Evolutionary conservation across 2,113 vertebrate genomes (phyloP).

Genomic region (Nesogale talazaci): DNA sequence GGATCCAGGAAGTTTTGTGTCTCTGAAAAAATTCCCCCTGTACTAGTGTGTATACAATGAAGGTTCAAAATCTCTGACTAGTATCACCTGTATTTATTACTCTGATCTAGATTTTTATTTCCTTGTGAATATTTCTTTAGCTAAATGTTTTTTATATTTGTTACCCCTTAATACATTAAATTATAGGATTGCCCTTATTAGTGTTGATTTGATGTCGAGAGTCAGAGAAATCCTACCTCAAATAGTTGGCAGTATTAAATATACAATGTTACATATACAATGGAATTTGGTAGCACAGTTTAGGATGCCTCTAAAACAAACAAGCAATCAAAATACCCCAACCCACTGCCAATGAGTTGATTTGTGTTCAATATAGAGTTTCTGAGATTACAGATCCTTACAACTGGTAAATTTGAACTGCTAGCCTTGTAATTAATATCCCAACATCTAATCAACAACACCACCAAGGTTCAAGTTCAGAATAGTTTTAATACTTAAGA

Average conservation of each 20-base stretch:
- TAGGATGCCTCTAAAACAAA: too few relatives aligned
- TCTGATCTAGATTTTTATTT: slow-evolving; percentile 34
- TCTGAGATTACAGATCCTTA: too few relatives aligned
- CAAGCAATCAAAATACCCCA: too few relatives aligned
- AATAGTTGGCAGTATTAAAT: not conserved
- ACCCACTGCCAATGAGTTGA: too few relatives aligned
- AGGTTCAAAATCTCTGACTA: not conserved
- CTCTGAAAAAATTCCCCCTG: not conserved
- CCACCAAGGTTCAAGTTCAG: too few relatives aligned
- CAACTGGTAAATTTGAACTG: too few relatives aligned
- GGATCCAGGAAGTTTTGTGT: not conserved
- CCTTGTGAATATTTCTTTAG: slow-evolving; percentile 3
- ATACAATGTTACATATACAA: too few relatives aligned
- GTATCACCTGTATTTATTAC: not conserved
- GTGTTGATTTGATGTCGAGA: not conserved
- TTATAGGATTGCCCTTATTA: slow-evolving; percentile 29
- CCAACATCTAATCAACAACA: too few relatives aligned
- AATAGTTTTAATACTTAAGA: too few relatives aligned
- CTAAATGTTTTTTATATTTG: slow-evolving; percentile 8
- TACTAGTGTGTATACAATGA: not conserved
- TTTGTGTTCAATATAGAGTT: too few relatives aligned
- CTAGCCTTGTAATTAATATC: too few relatives aligned
- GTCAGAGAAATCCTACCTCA: slow-evolving; percentile 9
- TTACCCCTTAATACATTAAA: not conserved
- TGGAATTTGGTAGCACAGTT: too few relatives aligned